phyloP scores from a whole-genome alignment of 37 sponge, comb jelly and placozoan species.

The Hexactinellida sp. region DNA sequence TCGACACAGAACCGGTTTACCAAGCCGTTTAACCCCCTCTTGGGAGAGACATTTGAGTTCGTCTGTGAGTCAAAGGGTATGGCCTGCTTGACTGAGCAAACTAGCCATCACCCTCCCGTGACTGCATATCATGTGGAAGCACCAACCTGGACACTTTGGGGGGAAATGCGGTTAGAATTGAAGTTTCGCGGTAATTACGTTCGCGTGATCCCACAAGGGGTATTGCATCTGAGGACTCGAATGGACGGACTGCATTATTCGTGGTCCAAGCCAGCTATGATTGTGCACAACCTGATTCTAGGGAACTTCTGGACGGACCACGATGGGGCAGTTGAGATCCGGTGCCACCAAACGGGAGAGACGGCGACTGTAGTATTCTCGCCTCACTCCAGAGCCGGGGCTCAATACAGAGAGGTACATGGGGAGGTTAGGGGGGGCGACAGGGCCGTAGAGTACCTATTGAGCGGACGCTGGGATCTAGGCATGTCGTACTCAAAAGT shows the following conservation, averaged over 20 bases:
- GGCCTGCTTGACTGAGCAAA: constrained; percentile 57
- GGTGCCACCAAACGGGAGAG: constrained; percentile 64
- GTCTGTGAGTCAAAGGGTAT: constrained; percentile 40
- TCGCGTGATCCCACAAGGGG: constrained; percentile 58
- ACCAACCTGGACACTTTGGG: constrained; percentile 80
- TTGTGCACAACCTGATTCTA: constrained; percentile 81
- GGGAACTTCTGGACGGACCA: constrained; percentile 89
- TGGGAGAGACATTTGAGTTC: constrained; percentile 85
- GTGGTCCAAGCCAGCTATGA: constrained; percentile 76
- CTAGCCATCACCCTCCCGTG: constrained; percentile 88
- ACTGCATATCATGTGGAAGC: constrained; percentile 67
- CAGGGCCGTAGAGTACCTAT: constrained; percentile 29
- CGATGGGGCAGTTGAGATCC: constrained; percentile 74
- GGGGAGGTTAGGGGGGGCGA: constrained; percentile 43
- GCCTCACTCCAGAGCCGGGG: constrained; percentile 53
- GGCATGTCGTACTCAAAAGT: constrained; percentile 29
- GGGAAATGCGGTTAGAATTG: constrained; percentile 77
- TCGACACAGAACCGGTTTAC: constrained; percentile 67
- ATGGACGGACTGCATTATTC: constrained; percentile 56
- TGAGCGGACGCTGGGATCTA: constrained; percentile 70
- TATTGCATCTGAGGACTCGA: constrained; percentile 60
- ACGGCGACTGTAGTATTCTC: constrained; percentile 45
- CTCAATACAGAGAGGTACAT: constrained; percentile 43
- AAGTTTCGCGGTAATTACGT: constrained; percentile 75
- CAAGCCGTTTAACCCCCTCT: constrained; percentile 91